These are phyloP conservation scores for Bruchidius siliquastri DNA, from an alignment of 2,888 invertebrate genomes.

Conservation along the genomic window DNA sequence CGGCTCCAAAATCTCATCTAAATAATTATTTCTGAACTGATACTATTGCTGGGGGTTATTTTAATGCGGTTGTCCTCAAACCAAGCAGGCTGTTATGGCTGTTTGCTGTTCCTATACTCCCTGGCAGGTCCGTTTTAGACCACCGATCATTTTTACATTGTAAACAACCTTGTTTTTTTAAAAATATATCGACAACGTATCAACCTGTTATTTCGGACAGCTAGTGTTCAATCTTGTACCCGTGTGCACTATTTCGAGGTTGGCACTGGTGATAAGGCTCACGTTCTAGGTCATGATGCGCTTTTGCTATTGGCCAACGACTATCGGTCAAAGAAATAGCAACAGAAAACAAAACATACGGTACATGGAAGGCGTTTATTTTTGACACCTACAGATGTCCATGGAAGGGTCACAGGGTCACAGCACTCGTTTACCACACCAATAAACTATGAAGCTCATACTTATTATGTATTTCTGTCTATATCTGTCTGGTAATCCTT, in stretches of 20 bases:
- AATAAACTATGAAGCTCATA: too few relatives aligned
- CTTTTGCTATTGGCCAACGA: background rate
- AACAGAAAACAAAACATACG: background rate
- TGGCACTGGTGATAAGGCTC: background rate
- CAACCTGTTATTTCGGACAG: background rate
- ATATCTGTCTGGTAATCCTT: too few relatives aligned
- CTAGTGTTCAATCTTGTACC: background rate
- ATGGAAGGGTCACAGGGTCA: too few relatives aligned
- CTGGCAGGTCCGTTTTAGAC: background rate
- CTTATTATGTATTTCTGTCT: too few relatives aligned
- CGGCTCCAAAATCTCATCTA: too few relatives aligned
- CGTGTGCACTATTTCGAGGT: background rate
- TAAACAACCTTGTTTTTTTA: constrained; percentile 11
- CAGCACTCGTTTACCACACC: too few relatives aligned
- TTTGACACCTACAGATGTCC: too few relatives aligned
- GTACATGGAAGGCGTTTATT: too few relatives aligned
- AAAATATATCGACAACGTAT: constrained; percentile 3
- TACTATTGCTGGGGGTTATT: too few relatives aligned
- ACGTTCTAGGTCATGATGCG: background rate
- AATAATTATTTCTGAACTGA: too few relatives aligned
- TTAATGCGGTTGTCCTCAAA: background rate
- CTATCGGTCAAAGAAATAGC: background rate
- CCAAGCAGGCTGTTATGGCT: background rate
- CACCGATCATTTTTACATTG: constrained; percentile 4
- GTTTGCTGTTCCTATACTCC: background rate